Percentiles rank a stretch among this genome's conserved stretches.
Evolutionary conservation across 1,140 invertebrate species (phyloP).

Genomic region (Achatina immaculata): DNA sequence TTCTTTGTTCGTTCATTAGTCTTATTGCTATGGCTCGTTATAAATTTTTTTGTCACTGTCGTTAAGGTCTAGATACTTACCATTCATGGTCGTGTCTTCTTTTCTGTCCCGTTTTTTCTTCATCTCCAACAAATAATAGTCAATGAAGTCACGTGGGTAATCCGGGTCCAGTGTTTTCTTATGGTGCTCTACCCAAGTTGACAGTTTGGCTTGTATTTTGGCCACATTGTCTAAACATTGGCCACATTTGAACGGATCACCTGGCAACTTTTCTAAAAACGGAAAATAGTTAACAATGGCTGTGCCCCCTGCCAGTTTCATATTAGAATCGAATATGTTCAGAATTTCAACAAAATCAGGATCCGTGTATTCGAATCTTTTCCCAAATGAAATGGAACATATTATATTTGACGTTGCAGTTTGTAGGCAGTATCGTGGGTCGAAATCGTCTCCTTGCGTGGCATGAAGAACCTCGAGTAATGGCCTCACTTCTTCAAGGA

Average conservation of each 20-base stretch:
- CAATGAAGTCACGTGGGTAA: slow-evolving; percentile 58
- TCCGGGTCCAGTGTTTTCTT: slow-evolving; percentile 44
- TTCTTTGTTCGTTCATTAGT: neutral
- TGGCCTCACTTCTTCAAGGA: slow-evolving; percentile 75
- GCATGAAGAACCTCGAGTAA: slow-evolving; percentile 40
- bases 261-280: slow-evolving; percentile 44
- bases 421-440: slow-evolving; percentile 44
- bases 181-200: slow-evolving; percentile 46
- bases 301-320: slow-evolving; percentile 43
- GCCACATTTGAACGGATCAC: slow-evolving; percentile 48
- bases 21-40: neutral
- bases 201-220: slow-evolving; percentile 42
- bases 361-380: slow-evolving; percentile 74
- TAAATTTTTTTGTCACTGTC: neutral
- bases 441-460: slow-evolving; percentile 31
- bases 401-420: slow-evolving; percentile 78
- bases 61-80: slow-evolving; percentile 19
- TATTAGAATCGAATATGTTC: slow-evolving; percentile 46
- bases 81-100: slow-evolving; percentile 35
- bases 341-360: slow-evolving; percentile 42
- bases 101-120: slow-evolving; percentile 31
- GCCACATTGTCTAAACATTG: slow-evolving; percentile 43
- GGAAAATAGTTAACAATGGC: slow-evolving; percentile 52
- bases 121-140: slow-evolving; percentile 53
- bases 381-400: slow-evolving; percentile 89